phyloP scores from a whole-genome alignment of 2,797 vertebrate species.

The Xiphophorus birchmanni region DNA sequence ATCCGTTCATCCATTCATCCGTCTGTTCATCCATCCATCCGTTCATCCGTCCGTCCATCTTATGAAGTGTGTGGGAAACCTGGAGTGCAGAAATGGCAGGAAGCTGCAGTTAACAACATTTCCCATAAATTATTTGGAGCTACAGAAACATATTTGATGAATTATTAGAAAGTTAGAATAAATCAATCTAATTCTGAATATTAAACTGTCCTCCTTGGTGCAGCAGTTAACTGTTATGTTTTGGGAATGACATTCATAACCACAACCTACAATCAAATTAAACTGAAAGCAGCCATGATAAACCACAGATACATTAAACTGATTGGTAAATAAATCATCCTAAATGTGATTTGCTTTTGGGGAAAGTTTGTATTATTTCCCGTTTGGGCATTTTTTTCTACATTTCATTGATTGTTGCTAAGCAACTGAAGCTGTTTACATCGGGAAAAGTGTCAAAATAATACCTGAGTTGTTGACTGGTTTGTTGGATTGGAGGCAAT shows the following conservation, averaged over 20 bases:
- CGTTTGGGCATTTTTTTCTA: constrained; percentile 5
- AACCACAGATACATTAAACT: constrained; percentile 7
- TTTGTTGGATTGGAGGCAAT: constrained; percentile 51
- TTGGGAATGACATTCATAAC: constrained; percentile 44
- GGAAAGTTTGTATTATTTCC: constrained; percentile 16
- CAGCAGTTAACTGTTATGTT: constrained; percentile 7
- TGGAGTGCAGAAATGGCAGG: constrained; percentile 2
- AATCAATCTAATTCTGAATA: constrained; percentile 16
- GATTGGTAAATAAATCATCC: constrained; percentile 38
- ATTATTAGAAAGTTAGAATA: constrained; percentile 34
- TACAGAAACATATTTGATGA: constrained; percentile 29
- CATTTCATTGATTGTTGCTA: constrained; percentile 30
- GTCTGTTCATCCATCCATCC: too few species aligned
- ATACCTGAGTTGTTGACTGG: constrained; percentile 53
- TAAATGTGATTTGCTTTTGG: constrained; percentile 20
- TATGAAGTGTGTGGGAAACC: neutral
- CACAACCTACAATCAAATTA: constrained; percentile 26
- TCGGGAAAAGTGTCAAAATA: constrained; percentile 15
- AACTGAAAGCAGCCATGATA: constrained; percentile 24
- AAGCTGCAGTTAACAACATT: constrained; percentile 16
- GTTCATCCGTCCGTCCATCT: fast-evolving
- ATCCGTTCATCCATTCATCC: too few species aligned
- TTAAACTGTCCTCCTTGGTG: constrained; percentile 13
- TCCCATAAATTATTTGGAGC: constrained; percentile 17
- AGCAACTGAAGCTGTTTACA: constrained; percentile 30